Base-by-base conservation (phyloP, 2,888 invertebrate species). In the Gortyna flavago region DNA sequence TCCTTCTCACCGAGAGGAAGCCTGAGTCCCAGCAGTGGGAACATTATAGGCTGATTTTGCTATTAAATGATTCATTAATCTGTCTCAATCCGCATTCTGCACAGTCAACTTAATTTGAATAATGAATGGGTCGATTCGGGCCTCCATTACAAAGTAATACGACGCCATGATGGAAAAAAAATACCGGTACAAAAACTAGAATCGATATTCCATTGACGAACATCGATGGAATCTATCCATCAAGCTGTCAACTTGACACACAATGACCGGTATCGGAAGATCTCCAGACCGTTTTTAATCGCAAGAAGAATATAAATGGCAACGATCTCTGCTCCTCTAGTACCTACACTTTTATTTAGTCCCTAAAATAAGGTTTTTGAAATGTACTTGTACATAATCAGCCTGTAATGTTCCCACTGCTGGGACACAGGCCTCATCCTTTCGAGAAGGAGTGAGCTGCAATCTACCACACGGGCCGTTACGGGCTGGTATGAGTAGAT, bases 131-230 rank as follows among this genome's bases (percentile, higher is more conserved):
- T 21, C n/a, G 32, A 8, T 4, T 48, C 2, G 18, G 29, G 74
- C 48, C 25, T 9, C 59, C 59, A 38, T 16, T n/a, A 35, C 54
- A n/a, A 35, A 18, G 62, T 38, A 38, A 21, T 9, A 61, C 25
- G 18, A 71, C 13, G 48, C 51, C 18, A 48, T 7, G 1, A 29
- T 35, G 3, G 2, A 29, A 16, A 29, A 59, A 69, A 70, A 77
- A 51, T 9, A 32, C 18, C 1, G 25, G 4, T 54, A 54, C 35
- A 70, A 65, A 78, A 57, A 67, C 41, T 21, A 35, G 16, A 35
- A 64, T 84, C 44, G 21, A 71, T 80, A 68, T 82, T 71, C 80
- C n/a, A 57, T 69, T 72, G 81, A 69, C 71, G 59, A 71, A 48
- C 64, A 16, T 64, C 35, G 59, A 44, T 18, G n/a, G 29, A n/a